A percentile compares a stretch with the other conserved stretches of the same genome.
These are phyloP conservation scores for Epinephelus cyanopodus DNA, from an alignment of 2,113 vertebrate species.

Conservation along the genomic window DNA sequence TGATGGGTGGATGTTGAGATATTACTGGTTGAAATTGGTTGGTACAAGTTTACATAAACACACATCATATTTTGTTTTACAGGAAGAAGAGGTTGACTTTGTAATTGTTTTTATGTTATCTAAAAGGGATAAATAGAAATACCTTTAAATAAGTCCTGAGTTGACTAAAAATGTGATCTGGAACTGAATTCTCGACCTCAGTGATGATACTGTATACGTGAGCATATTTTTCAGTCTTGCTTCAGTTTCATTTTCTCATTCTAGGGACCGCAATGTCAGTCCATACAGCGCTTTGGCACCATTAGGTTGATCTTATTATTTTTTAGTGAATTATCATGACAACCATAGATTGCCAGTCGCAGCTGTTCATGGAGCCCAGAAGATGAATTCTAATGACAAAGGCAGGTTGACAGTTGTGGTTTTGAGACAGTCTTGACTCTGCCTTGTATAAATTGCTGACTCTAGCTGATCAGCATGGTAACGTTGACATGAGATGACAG, in stretches of 20 bases:
- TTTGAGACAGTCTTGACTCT: not conserved
- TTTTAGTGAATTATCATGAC: not conserved
- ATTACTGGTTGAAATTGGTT: too few species aligned
- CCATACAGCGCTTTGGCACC: not conserved
- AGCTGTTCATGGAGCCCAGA: not conserved
- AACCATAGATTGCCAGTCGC: not conserved
- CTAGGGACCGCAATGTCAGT: not conserved
- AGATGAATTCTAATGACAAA: not conserved
- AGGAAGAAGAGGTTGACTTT: too few species aligned
- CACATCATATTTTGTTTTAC: too few species aligned
- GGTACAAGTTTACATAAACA: too few species aligned
- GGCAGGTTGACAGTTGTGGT: not conserved
- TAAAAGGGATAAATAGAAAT: too few species aligned
- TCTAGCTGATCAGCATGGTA: not conserved
- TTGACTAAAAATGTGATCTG: not conserved
- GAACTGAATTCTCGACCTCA: not conserved
- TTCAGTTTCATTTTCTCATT: not conserved
- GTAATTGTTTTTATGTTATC: too few species aligned
- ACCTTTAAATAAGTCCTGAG: not conserved
- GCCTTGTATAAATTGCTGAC: conserved; percentile 1
- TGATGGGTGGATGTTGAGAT: too few species aligned
- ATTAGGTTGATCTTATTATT: not conserved
- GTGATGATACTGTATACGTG: not conserved
- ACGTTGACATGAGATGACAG: not conserved
- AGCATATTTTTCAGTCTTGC: not conserved